Base-by-base conservation (phyloP, 64 coral and sea anemone species). In the Actinia equina region DNA sequence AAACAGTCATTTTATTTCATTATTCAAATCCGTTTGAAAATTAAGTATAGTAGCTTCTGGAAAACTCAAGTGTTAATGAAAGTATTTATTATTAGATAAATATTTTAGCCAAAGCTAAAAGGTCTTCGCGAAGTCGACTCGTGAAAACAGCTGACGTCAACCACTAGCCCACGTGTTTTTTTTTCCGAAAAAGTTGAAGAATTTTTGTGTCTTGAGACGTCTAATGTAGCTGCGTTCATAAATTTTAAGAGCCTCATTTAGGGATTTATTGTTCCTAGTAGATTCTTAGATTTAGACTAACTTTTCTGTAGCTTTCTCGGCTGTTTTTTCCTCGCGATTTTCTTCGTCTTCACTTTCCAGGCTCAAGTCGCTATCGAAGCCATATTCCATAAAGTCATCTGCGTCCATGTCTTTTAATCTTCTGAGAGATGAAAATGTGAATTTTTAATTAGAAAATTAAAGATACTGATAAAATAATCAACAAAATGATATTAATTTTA, bases 311-410 rank as follows among this genome's bases (percentile, higher is more conserved):
- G 23, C 1, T 11, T 41, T 41, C 42, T 71, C 51, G 49, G 60
- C 63, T 74, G 86, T 55, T 49, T 74, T 55, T 77, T 84, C n/a
- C 3, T 23, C 25, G 52, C 6, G 56, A 0, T 57, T 52, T 13
- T 81, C 77, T 43, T 86, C 83, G 55, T 14, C 30, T 56, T 84
- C 78, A 18, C 87, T 89, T 12, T 74, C 87, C 19, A 71, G 81
- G 82, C 57, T 84, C 44, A 90, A 54, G 49, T 94, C 93, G 13
- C 84, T 87, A 69, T 94, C 88, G 26, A 94, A 88, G 18, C 89
- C 93, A 79, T 94, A 87, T 76, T 85, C 81, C 93, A 94, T 90
- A 52, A 94, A 94, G 45, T 94, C 89, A 0, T 94, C 93, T 5
- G 85, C 88, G 82, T 91, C 80, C 93, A 94, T 94, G n/a, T 94